Percentiles rank a stretch among this genome's conserved stretches.
These are phyloP conservation scores for Lithosia quadra DNA, from an alignment of 2,888 invertebrate species.

Conservation along the genomic window DNA sequence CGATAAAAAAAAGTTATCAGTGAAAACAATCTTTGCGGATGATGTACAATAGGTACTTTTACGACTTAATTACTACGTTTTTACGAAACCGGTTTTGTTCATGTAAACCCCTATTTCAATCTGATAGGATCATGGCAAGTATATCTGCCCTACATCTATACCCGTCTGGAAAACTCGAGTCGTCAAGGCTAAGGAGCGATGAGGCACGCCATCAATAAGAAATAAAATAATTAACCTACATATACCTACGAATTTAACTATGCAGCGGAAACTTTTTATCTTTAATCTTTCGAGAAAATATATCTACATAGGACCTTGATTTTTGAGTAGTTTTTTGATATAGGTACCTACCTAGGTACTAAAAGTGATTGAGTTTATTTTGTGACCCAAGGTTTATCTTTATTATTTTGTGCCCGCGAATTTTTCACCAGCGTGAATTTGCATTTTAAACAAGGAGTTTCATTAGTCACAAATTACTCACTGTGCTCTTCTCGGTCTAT, in stretches of 20 bases:
- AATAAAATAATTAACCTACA: slow-evolving; percentile 38
- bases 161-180: slow-evolving; percentile 17
- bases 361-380: not conserved
- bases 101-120: slow-evolving; percentile 28
- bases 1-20: no score
- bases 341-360: no score
- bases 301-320: slow-evolving; percentile 3
- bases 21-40: not conserved
- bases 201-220: slow-evolving; percentile 21
- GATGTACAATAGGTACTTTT: not conserved
- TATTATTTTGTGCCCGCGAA: no score
- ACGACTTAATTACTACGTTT: slow-evolving; percentile 10
- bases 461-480: no score
- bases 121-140: slow-evolving; percentile 35
- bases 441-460: no score
- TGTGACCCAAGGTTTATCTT: no score
- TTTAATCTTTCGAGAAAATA: slow-evolving; percentile 8
- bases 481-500: no score
- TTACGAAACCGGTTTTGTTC: not conserved
- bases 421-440: no score
- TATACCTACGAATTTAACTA: slow-evolving; percentile 28
- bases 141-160: slow-evolving; percentile 48
- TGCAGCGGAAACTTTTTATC: slow-evolving; percentile 22
- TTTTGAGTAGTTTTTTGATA: slow-evolving; percentile 2
- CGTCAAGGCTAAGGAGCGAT: slow-evolving; percentile 36